Percentiles rank a stretch among this genome's conserved stretches.
These are phyloP conservation scores for Xiphorhynchus elegans DNA, from an alignment of 2,113 vertebrate genomes.

Conservation along the genomic window DNA sequence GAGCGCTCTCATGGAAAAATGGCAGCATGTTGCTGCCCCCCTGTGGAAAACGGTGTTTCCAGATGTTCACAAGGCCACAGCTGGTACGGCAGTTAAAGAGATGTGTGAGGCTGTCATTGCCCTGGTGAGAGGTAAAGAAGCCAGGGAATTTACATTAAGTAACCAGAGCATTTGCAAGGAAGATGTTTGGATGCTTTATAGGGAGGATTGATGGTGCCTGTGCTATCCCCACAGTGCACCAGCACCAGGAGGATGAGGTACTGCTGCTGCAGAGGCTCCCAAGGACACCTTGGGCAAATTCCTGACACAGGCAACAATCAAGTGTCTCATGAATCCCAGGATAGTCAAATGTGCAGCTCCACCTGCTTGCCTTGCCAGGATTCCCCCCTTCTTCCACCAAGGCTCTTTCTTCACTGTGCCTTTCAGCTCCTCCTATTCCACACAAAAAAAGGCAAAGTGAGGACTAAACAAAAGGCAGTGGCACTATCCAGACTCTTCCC, in stretches of 20 bases:
- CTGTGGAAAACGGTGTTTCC: constrained; percentile 14
- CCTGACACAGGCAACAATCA: not conserved
- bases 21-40: constrained; percentile 46
- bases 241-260: not conserved
- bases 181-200: not conserved
- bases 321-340: not conserved
- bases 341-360: not conserved
- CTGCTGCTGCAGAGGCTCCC: not conserved
- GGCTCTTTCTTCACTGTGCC: not conserved
- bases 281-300: not conserved
- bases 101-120: not conserved
- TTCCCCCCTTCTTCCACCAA: not conserved
- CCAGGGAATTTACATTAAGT: not conserved
- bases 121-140: not conserved
- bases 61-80: not conserved
- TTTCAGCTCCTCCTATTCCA: not conserved
- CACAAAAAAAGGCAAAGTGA: not conserved
- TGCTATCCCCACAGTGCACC: not conserved
- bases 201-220: not conserved
- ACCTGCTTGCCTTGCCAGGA: not conserved
- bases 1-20: not conserved
- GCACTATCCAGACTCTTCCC: not conserved
- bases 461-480: not conserved
- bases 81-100: not conserved
- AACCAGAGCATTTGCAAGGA: not conserved